Evolutionary conservation across 2,888 invertebrate genomes (phyloP).

Genomic region (Microplitis manilae): DNA sequence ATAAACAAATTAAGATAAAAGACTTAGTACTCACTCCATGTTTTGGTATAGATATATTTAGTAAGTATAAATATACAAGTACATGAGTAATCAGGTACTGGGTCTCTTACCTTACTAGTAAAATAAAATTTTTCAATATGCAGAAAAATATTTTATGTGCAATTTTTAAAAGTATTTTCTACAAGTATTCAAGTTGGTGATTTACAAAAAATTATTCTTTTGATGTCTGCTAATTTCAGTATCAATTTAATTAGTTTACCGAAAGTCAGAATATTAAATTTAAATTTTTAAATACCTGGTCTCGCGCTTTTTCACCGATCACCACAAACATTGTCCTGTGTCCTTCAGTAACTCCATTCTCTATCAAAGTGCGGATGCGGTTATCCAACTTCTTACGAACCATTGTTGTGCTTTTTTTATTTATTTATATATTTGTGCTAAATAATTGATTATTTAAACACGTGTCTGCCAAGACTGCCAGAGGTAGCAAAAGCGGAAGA

Average conservation of each 20-base stretch:
- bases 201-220: too few relatives aligned
- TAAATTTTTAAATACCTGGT: constrained; percentile 80
- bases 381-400: constrained; percentile 97
- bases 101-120: not conserved
- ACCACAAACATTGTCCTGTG: constrained; percentile 96
- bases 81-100: too few relatives aligned
- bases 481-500: not conserved
- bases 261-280: not conserved
- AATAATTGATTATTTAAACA: not conserved
- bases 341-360: constrained; percentile 93
- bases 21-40: not conserved
- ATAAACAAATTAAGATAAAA: too few relatives aligned
- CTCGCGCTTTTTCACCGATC: constrained; percentile 95
- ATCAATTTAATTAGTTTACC: not conserved
- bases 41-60: not conserved
- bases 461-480: not conserved
- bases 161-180: too few relatives aligned
- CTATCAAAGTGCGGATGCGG: constrained; percentile 93
- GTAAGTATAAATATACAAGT: too few relatives aligned
- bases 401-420: constrained; percentile 72
- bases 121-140: not conserved
- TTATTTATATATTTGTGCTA: not conserved
- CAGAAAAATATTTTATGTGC: too few relatives aligned
- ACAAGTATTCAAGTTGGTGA: too few relatives aligned
- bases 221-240: too few relatives aligned